Evolutionary conservation across 2,113 vertebrate species (phyloP).

Genomic region (Montifringilla adamsi): DNA sequence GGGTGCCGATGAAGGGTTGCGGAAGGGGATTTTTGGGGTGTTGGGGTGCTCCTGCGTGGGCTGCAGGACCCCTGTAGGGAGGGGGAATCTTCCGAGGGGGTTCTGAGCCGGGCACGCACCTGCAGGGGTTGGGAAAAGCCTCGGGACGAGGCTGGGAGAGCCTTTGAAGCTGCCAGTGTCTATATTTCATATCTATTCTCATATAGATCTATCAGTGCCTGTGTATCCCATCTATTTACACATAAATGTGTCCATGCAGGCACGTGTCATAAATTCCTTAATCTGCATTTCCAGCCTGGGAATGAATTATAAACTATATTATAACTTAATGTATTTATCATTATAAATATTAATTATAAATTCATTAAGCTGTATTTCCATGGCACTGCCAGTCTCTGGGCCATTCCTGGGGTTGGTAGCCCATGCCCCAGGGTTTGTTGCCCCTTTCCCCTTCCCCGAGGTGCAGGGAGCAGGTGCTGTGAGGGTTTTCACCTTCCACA

Average conservation of each 20-base stretch:
- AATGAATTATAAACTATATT: too few species aligned
- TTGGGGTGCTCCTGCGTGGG: background rate
- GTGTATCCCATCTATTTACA: rapidly evolving
- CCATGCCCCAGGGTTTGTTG: too few species aligned
- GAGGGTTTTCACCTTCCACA: rapidly evolving
- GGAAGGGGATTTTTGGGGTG: background rate
- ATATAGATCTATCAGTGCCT: rapidly evolving
- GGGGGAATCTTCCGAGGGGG: background rate
- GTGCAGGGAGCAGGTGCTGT: rapidly evolving
- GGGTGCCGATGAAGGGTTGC: background rate
- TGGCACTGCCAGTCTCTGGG: too few species aligned
- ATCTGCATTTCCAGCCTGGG: rapidly evolving
- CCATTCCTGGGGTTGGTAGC: too few species aligned
- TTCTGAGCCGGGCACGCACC: background rate
- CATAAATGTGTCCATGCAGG: rapidly evolving
- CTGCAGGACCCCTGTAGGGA: background rate
- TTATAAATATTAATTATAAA: too few species aligned
- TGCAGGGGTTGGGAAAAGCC: too few species aligned
- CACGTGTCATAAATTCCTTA: rapidly evolving
- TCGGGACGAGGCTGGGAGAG: background rate
- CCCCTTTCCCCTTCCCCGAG: rapidly evolving
- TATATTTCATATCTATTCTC: rapidly evolving
- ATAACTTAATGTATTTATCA: too few species aligned
- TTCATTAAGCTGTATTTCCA: too few species aligned
- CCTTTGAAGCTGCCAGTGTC: rapidly evolving